Base-by-base conservation (phyloP, 2,113 vertebrate genomes). In the Muntiacus reevesi region DNA sequence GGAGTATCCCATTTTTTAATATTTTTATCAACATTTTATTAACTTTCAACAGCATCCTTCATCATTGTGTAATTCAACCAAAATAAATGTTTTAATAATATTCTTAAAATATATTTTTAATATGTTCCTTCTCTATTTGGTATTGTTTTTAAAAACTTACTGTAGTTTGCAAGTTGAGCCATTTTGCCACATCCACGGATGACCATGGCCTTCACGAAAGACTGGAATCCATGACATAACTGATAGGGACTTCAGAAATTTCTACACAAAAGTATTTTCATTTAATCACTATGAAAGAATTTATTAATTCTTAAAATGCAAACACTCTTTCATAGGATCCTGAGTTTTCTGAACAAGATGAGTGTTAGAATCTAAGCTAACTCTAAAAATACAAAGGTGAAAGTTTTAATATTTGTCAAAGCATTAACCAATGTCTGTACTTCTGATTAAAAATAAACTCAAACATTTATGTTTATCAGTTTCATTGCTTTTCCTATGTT, bases 391-490 rank as follows among this genome's bases (percentile, higher is more conserved):
- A 55, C 7, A 90, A 83, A 71, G 3, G 27, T 33, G 43, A 82
- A 97, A 45, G 15, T 93, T 64, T 2, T 10, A 27, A 2, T 57
- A 17, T 16, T 78, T 2, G 1, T 43, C n/a, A 67, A 86, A 23
- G 40, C 0, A 52, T 45, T 27, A 11, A 76, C 2, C 17, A 33
- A 21, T 36, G 1, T n/a, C 6, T 59, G 2, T 12, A n/a, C 3
- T 82, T 95, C 15, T 43, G 11, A 33, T 36, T 82, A 12, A 28
- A 97, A 82, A 57, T 45, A 36, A 78, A 96, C 9, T 60, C 52
- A 50, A 12, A 82, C 1, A 28, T 33, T 82, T 82, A 45, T 40
- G 23, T 19, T 57, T 45, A 21, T 2, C 11, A 93, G 13, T 57
- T 36, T 60, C 21, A 83, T 50, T 64, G 2, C 54, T 74, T 2